These are phyloP conservation scores for Drosophila yooni DNA, from an alignment of 2,888 invertebrate genomes.

Conservation along the genomic window DNA sequence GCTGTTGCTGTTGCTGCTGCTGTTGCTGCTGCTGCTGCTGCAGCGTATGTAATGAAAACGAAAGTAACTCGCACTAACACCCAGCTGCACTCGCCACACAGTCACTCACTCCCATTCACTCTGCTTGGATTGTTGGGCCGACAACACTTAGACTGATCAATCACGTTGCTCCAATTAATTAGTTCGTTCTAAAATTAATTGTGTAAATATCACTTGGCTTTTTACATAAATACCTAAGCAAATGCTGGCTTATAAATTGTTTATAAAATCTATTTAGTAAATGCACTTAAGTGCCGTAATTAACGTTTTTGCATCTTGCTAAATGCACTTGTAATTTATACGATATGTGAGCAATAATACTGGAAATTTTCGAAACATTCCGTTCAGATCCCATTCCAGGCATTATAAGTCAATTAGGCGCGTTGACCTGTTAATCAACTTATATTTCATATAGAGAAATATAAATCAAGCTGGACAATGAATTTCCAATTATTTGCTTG, in stretches of 20 bases:
- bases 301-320: conserved; percentile 14
- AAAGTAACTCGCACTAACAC: conserved; percentile 74
- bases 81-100: conserved; percentile 38
- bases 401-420: not conserved
- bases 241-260: not conserved
- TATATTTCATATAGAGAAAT: conserved; percentile 6
- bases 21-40: conserved; percentile 19
- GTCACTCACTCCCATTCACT: conserved; percentile 41
- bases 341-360: not conserved
- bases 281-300: conserved; percentile 13
- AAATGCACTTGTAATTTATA: not conserved
- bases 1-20: conserved; percentile 9
- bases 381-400: not conserved
- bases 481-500: not conserved
- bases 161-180: conserved; percentile 7
- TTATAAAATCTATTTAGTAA: not conserved
- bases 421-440: conserved; percentile 28
- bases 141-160: conserved; percentile 42
- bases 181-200: not conserved
- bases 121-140: conserved; percentile 16
- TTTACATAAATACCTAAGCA: conserved; percentile 1
- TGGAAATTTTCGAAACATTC: conserved; percentile 26
- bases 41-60: conserved; percentile 77
- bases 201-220: not conserved
- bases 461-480: not conserved